Percentiles rank a stretch among this genome's conserved stretches.
Conservation (phyloP, 2,888 invertebrate genomes). For the Teleiodes luculella region DNA sequence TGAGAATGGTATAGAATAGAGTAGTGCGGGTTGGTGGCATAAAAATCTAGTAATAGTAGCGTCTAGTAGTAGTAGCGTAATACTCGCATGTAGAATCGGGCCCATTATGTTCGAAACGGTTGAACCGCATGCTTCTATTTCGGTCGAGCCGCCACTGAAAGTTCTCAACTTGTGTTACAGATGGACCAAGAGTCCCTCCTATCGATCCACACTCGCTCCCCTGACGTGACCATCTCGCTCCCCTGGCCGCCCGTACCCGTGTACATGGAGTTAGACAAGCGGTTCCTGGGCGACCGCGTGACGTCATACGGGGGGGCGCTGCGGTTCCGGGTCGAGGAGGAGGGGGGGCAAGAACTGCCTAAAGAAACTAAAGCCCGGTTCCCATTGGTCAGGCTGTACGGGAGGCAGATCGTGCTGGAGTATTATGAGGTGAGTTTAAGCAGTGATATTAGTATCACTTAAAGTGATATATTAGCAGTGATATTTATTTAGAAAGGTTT, state of each 20-base stretch:
- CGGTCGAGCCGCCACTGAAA: too few species aligned
- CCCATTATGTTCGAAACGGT: too few species aligned
- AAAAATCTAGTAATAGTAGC: too few species aligned
- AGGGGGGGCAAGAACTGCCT: conserved; percentile 77
- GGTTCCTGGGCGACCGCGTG: conserved; percentile 91
- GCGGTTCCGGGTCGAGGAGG: conserved; percentile 86
- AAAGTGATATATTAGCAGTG: too few species aligned
- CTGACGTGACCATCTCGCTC: conserved; percentile 58
- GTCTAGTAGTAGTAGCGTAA: too few species aligned
- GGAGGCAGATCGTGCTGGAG: conserved; percentile 85
- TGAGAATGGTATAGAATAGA: too few species aligned
- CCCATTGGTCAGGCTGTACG: conserved; percentile 91
- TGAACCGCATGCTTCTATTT: too few species aligned
- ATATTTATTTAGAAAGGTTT: too few species aligned
- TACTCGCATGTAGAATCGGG: too few species aligned
- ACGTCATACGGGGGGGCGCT: conserved; percentile 95
- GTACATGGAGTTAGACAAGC: conserved; percentile 89
- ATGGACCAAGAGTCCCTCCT: conserved; percentile 61
- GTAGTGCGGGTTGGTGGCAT: too few species aligned
- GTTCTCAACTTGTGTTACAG: conserved; percentile 29
- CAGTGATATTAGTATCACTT: too few species aligned
- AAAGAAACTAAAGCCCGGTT: conserved; percentile 79
- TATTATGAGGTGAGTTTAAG: conserved; percentile 77
- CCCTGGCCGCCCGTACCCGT: conserved; percentile 81
- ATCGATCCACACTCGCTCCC: conserved; percentile 58